Evolutionary conservation across 2,797 vertebrate genomes (phyloP), one percentile per base, ranked within the genome.

Genomic region (Gobio occitaniae): DNA sequence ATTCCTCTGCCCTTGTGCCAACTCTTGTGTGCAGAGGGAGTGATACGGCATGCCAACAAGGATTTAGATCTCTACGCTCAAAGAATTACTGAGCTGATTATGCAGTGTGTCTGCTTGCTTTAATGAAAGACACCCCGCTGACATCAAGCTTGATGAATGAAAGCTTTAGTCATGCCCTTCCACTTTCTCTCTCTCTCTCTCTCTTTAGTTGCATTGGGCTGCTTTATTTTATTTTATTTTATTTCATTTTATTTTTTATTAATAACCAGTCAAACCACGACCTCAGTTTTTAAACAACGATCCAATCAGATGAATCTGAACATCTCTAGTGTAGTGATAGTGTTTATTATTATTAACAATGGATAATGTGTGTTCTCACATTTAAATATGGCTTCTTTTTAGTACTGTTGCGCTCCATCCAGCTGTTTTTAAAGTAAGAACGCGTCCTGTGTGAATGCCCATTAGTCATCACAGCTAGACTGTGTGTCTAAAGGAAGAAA

Each of bases 71-170:
- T 88, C 63, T 61, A 77, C n/a, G 56, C 82, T 80, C 19, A 68
- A 78, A 80, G 85, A 82, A 85, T 86, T 88, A 63, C 61, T 44
- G 80, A 84, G 79, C 78, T 80, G 87, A 87, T 86, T 87, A 86
- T 84, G 63, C 84, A 79, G 59, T 69, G 72, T 82, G 72, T 80
- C 74, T 78, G 80, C 74, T 65, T 82, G 79, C 66, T 74, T 79
- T 70, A 83, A 88, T 4, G 76, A 80, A 50, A 25, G 72, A 29
- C 61, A 17, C 69, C 69, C 50, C 10, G 5, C 69, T 83, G 84
- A 66, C 78, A 41, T 44, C 41, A 61, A 61, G 52, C 59, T 50
- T 54, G 25, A 79, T 66, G 52, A 85, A 78, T 71, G 70, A 79
- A 47, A 21, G 83, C 61, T 76, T 63, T 8, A 63, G 71, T 81